These are phyloP conservation scores for Chydorus sphaericus DNA, from an alignment of 2,888 invertebrate genomes.

Conservation along the genomic window DNA sequence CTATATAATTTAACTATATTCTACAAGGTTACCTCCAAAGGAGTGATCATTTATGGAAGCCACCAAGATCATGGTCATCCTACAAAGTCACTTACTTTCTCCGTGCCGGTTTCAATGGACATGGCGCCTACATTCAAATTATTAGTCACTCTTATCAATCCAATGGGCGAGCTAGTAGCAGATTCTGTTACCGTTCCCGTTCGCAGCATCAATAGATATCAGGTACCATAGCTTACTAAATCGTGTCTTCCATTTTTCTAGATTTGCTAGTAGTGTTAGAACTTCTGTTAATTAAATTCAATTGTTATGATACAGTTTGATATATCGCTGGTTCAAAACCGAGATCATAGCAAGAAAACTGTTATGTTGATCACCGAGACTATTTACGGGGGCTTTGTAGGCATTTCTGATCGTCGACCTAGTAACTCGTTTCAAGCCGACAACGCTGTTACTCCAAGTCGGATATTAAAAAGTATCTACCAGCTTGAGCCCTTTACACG, in stretches of 20 bases:
- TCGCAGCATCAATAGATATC: conserved; percentile 34
- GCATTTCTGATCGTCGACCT: conserved; percentile 31
- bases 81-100: conserved; percentile 31
- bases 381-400: conserved; percentile 37
- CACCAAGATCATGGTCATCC: conserved; percentile 21
- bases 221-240: conserved; percentile 23
- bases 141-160: conserved; percentile 33
- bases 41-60: conserved; percentile 32
- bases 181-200: conserved; percentile 38
- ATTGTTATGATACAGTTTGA: conserved; percentile 26
- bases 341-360: conserved; percentile 38
- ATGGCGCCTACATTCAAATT: conserved; percentile 40
- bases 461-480: conserved; percentile 25
- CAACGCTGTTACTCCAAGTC: conserved; percentile 28
- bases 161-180: conserved; percentile 34
- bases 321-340: conserved; percentile 36
- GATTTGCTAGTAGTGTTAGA: background rate
- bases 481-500: conserved; percentile 26
- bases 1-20: conserved; percentile 2
- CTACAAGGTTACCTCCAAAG: conserved; percentile 34
- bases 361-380: conserved; percentile 36
- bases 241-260: background rate
- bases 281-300: background rate
- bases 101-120: conserved; percentile 36
- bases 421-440: conserved; percentile 25